Base-by-base conservation (phyloP, 2,888 invertebrate species). In the Conchocele bisecta region DNA sequence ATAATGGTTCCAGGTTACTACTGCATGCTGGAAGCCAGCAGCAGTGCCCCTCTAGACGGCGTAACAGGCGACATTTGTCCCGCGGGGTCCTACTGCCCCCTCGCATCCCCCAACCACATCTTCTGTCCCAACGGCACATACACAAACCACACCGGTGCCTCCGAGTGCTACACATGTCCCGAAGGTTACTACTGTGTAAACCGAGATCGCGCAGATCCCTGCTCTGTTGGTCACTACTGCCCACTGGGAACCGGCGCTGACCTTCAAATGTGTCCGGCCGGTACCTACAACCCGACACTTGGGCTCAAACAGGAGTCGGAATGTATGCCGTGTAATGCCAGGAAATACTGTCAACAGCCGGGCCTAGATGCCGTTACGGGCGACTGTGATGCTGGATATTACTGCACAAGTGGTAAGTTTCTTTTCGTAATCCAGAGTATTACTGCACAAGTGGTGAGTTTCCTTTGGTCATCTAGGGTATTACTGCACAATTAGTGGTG, bases 61-160 rank as follows among this genome's bases (percentile, higher is more conserved):
- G 41, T 70, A 13, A 89, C 88, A 6, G 90, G 89, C 3, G 78
- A 89, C 72, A 85, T 87, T 37, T 90, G 90, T 58, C 89, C 89
- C 13, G 76, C 73, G 1, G 90, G 89, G 2, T 86, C 87, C 15
- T 86, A 84, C 67, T 89, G 89, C 42, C 87, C 88, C 2, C 54
- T 31, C 20, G 86, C 85, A 13, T 88, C 88, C 4, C 67, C 83
- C n/a, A 79, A 81, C 13, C 84, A 87, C 57, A 51, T 75, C 17
- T 83, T 74, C 82, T 90, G 89, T 81, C 81, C 86, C 5, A 90
- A 90, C 66, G 89, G 89, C 5, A 90, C 89, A 20, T 90, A 86
- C 82, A 88, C 88, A 7, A 89, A 89, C 75, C 87, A 89, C 76
- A 85, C 88, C 3, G 89, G 89, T 11, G 84, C 89, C 0, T 71